A percentile compares a stretch with the other conserved stretches of the same genome.
phyloP scores from a whole-genome alignment of 2,113 vertebrate species.

The Chaetura pelagica region DNA sequence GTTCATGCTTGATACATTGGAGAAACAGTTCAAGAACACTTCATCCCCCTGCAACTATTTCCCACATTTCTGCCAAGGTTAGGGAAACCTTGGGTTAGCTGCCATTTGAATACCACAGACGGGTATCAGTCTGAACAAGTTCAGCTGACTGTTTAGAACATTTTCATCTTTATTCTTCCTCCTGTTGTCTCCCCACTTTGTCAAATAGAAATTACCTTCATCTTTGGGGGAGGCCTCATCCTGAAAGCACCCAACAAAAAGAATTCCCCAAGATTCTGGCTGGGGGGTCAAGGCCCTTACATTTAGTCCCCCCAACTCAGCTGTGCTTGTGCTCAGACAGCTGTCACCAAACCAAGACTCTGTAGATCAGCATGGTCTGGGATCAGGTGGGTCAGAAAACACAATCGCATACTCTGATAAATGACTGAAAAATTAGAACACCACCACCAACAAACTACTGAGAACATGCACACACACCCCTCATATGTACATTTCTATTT shows the following conservation, averaged over 20 bases:
- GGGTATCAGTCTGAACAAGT: slow-evolving; percentile 42
- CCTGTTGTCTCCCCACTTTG: slow-evolving; percentile 17
- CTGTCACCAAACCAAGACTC: neutral
- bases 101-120: neutral
- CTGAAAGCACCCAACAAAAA: slow-evolving; percentile 20
- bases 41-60: slow-evolving; percentile 51
- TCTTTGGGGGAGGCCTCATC: neutral
- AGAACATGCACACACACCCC: neutral
- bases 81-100: slow-evolving; percentile 68
- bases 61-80: slow-evolving; percentile 55
- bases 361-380: neutral
- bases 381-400: slow-evolving; percentile 13
- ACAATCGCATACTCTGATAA: neutral
- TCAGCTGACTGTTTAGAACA: slow-evolving; percentile 46
- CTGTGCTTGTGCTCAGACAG: slow-evolving; percentile 1
- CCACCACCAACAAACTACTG: neutral
- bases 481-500: neutral
- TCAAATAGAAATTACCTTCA: slow-evolving; percentile 23
- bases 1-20: slow-evolving; percentile 19
- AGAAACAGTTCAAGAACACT: slow-evolving; percentile 68
- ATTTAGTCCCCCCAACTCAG: neutral
- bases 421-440: neutral
- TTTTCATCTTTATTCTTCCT: slow-evolving; percentile 18
- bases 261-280: neutral
- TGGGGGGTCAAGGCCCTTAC: slow-evolving; percentile 21